Base-by-base conservation (phyloP, 1,140 invertebrate species). In the Antheraea mylitta region DNA sequence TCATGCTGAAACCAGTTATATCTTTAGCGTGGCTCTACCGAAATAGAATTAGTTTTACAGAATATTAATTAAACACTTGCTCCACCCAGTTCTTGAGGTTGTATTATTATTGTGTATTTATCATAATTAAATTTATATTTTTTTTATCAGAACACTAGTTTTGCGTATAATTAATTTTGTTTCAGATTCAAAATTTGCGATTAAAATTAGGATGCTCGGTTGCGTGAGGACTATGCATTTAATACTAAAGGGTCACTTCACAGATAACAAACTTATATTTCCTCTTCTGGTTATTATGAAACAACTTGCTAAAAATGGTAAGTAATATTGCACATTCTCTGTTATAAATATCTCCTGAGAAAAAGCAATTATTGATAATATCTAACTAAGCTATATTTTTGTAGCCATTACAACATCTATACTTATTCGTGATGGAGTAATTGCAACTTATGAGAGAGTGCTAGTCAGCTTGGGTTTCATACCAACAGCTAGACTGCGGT, bases 121-220 rank as follows among this genome's bases (percentile, higher is more conserved):
- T 19, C 7, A 19, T 19, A 2, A 60, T 60, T 10, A 22, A 22
- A 11, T 60, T 7, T 19, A 22, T 10, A 11, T 60, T 0, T 19
- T 59, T 63, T 30, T 36, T 37, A 16, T 9, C 13, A 18, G 19
- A n/a, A 18, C 11, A 16, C 6, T 16, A 58, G 3, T 58, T 58
- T 53, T 30, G 30, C 53, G 16, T 42, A 53, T 30, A 66, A 36
- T 66, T 7, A 38, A 78, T 70, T 76, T 67, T 64, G 74, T 72
- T 93, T 92, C 30, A 96, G 95, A 96, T 93, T 83, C 93, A 63
- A 95, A 94, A 83, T 95, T 95, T 78, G 92, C 94, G 58, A 85
- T 92, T 16, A 95, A 95, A 86, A 90, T 95, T 13, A 93, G 94
- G 74, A 83, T 93, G 77, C 80, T 94, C 22, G 94, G 94, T 11